Percentiles rank a stretch among this genome's conserved stretches.
Evolutionary conservation across 2,888 invertebrate species (phyloP).

Genomic region (Herminia tarsipennalis): DNA sequence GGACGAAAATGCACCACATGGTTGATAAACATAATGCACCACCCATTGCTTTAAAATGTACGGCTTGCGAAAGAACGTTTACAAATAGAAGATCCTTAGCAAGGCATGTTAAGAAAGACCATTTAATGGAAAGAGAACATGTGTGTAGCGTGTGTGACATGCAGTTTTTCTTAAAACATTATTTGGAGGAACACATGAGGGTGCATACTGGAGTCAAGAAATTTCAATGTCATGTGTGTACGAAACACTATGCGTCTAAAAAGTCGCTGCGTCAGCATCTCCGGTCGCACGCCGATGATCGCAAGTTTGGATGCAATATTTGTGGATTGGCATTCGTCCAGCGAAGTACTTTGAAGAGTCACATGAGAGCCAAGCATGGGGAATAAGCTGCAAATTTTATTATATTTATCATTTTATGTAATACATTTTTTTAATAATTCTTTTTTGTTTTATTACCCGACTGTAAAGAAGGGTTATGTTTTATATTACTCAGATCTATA

Average conservation of each 20-base stretch:
- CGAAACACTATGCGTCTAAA: conserved; percentile 57
- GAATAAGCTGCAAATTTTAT: conserved; percentile 10
- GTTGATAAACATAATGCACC: conserved; percentile 51
- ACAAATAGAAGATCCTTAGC: conserved; percentile 53
- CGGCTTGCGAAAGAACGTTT: conserved; percentile 60
- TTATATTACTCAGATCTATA: too few species aligned
- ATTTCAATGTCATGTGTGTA: conserved; percentile 61
- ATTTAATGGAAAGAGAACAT: conserved; percentile 59
- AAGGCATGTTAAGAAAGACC: conserved; percentile 60
- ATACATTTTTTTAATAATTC: not conserved
- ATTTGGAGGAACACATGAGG: conserved; percentile 59
- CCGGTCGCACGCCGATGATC: conserved; percentile 46
- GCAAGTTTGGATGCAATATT: conserved; percentile 33
- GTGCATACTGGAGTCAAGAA: conserved; percentile 60
- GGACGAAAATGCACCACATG: conserved; percentile 57
- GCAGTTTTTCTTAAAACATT: conserved; percentile 56
- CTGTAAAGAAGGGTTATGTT: too few species aligned
- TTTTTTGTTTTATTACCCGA: conserved; percentile 4
- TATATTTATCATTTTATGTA: not conserved
- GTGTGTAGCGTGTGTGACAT: conserved; percentile 56
- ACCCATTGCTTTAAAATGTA: conserved; percentile 52
- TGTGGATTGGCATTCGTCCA: conserved; percentile 47
- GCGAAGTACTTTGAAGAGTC: conserved; percentile 61
- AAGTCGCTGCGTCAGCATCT: conserved; percentile 65
- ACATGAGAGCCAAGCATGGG: conserved; percentile 58